phyloP scores from a whole-genome alignment of 64 coral and sea anemone species.

The Porites australiensis region DNA sequence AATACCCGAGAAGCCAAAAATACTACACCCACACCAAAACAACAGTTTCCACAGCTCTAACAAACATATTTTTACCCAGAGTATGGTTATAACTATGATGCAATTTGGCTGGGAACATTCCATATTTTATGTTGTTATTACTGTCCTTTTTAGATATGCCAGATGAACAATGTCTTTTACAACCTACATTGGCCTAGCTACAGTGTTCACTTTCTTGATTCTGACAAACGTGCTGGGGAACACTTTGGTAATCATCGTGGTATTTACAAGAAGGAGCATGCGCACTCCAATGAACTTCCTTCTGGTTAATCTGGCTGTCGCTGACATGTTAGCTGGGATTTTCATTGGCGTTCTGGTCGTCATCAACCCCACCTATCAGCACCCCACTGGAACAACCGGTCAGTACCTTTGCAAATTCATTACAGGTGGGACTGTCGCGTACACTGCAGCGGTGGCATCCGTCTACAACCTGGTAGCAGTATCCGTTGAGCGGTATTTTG shows the following conservation, averaged over 20 bases:
- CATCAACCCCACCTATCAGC: background rate
- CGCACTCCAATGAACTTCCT: constrained; percentile 27
- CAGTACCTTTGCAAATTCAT: background rate
- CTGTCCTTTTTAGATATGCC: too few relatives aligned
- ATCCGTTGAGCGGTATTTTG: constrained; percentile 44
- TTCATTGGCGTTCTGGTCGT: constrained; percentile 25
- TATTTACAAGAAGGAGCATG: constrained; percentile 21
- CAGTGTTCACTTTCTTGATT: background rate
- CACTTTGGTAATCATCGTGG: background rate
- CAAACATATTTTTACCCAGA: too few relatives aligned
- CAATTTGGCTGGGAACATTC: too few relatives aligned
- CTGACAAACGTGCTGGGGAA: constrained; percentile 21
- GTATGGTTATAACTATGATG: too few relatives aligned
- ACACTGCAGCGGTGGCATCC: background rate
- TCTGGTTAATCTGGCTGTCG: constrained; percentile 28
- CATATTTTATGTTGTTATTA: too few relatives aligned
- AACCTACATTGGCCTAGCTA: background rate
- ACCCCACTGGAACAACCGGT: constrained; percentile 10
- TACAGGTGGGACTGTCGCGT: background rate
- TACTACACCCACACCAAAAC: too few relatives aligned
- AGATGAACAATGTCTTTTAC: too few relatives aligned
- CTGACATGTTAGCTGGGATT: constrained; percentile 17
- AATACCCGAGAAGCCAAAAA: too few relatives aligned
- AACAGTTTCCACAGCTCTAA: too few relatives aligned
- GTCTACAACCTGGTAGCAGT: constrained; percentile 11